Base-by-base conservation (phyloP, 1,140 invertebrate species). In the Drosophila varians region DNA sequence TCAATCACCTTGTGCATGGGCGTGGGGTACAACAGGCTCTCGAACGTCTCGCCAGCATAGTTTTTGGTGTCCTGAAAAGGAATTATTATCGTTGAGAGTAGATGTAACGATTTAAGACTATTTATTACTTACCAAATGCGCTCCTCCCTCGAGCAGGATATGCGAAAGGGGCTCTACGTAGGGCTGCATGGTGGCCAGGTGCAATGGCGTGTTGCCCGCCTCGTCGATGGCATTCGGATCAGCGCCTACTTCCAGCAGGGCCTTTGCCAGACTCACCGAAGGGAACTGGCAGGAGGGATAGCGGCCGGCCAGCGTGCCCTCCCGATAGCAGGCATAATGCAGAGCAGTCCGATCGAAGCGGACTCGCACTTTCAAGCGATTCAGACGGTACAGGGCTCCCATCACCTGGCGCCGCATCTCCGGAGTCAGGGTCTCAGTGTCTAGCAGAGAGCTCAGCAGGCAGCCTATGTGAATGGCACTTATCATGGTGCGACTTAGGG, bases 401-500 rank as follows among this genome's bases (percentile, higher is more conserved):
- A 95, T 93, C 26, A 95, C 93, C 26, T 93, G 90, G 47, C 89
- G 90, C 18, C 93, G 92, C 34, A 94, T 92, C 0, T 93, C 91
- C 8, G 93, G 91, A 42, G 91, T 91, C 61, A 93, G 92, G 18
- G 90, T 64, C 54, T 93, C 79, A 77, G 93, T 93, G 48, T 92
- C 93, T 12, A 94, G 78, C 40, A 94, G 84, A n/a, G 93, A 93
- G 19, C 96, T 94, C 71, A 96, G 92, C 14, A 97, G 91, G 75
- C 95, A 95, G 16, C 95, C 95, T 48, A 97, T 91, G 80, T 98
- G 96, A 58, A 98, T 92, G 4, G 96, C 95, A 73, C 97, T 97
- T n/a, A 97, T 94, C 57, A 98, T 92, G 21, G 97, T 95, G 70
- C 96, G 93, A 78, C 97, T 96, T 38, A 98, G 93, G 60, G 96